A percentile compares a stretch with the other conserved stretches of the same genome.
phyloP scores from a whole-genome alignment of 2,797 vertebrate genomes.

The Semaprochilodus insignis region DNA sequence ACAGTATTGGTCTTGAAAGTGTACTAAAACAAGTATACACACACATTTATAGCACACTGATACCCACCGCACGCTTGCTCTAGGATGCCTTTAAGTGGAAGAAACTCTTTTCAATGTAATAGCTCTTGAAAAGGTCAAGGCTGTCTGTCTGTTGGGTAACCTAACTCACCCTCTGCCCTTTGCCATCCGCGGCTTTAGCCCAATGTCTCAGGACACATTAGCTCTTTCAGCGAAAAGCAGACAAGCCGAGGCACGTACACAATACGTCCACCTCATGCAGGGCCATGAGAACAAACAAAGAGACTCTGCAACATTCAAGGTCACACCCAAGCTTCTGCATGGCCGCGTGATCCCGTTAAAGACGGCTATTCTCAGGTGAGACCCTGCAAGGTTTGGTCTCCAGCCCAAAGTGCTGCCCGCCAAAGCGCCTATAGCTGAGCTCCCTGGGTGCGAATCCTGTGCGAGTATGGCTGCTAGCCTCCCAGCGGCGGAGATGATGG shows the following conservation, averaged over 20 bases:
- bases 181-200: conserved; percentile 73
- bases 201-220: conserved; percentile 75
- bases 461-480: conserved; percentile 39
- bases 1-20: background rate
- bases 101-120: conserved; percentile 55
- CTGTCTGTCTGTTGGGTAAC: conserved; percentile 49
- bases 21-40: background rate
- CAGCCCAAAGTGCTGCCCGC: conserved; percentile 12
- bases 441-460: conserved; percentile 31
- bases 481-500: conserved; percentile 51
- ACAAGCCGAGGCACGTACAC: conserved; percentile 28
- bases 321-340: conserved; percentile 25
- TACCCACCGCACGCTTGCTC: background rate
- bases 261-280: conserved; percentile 27
- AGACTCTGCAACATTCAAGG: conserved; percentile 26
- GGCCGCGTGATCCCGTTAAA: background rate
- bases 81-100: conserved; percentile 33
- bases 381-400: conserved; percentile 17
- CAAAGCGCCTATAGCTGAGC: conserved; percentile 30
- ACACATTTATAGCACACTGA: background rate
- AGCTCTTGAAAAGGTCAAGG: conserved; percentile 63
- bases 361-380: conserved; percentile 19
- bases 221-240: conserved; percentile 66
- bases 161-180: conserved; percentile 65
- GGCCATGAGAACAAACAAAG: conserved; percentile 35